These are phyloP conservation scores for Strongylocentrotus purpuratus DNA, from an alignment of 35 echinoderm and acorn worm species.

Conservation along the genomic window DNA sequence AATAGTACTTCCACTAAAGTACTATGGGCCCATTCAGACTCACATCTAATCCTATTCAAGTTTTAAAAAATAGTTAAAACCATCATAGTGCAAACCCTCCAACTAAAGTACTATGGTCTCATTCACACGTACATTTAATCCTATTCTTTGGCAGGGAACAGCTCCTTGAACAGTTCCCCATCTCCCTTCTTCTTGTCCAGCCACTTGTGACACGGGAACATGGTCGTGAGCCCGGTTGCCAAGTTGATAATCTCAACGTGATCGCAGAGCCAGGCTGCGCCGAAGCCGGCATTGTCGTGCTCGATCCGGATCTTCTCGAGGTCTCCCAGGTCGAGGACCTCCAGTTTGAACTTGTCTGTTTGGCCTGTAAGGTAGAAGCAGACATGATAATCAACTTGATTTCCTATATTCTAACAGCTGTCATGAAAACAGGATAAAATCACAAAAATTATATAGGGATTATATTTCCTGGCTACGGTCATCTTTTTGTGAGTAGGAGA, in stretches of 20 bases:
- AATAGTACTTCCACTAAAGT: no score
- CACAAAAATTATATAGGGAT: no score
- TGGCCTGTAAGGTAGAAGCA: no score
- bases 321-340: conserved; percentile 93
- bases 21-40: no score
- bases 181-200: conserved; percentile 99
- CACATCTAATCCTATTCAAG: no score
- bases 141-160: conserved; percentile 69
- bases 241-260: conserved; percentile 80
- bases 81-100: neutral
- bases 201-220: conserved; percentile 90
- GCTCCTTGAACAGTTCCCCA: conserved; percentile 93
- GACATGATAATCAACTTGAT: no score
- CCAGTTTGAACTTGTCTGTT: conserved; percentile 98
- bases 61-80: no score
- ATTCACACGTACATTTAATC: neutral
- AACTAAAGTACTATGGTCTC: neutral
- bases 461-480: no score
- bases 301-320: conserved; percentile 80
- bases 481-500: no score
- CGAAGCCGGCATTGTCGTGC: conserved; percentile 94
- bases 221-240: conserved; percentile 58
- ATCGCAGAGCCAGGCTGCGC: conserved; percentile 87
- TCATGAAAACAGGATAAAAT: no score
- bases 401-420: no score